A percentile compares a stretch with the other conserved stretches of the same genome.
These are phyloP conservation scores for Nansenia antarctica DNA, from an alignment of 2,113 vertebrate genomes.

Conservation along the genomic window DNA sequence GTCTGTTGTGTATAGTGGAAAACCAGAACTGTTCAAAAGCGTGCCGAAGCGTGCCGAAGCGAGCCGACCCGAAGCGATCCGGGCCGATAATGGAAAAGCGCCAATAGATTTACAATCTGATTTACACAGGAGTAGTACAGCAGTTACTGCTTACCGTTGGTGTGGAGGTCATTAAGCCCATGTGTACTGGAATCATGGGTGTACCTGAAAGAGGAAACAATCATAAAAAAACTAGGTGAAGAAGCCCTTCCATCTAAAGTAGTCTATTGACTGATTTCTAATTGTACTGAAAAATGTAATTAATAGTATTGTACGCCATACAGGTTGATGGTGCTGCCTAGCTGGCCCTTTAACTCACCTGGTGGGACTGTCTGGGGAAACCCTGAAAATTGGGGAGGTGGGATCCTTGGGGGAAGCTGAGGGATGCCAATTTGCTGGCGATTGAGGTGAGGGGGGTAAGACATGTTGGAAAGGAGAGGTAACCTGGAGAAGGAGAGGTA, in stretches of 20 bases:
- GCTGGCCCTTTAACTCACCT: constrained; percentile 44
- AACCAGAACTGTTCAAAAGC: too few relatives aligned
- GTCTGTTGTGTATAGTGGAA: too few relatives aligned
- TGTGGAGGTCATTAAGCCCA: constrained; percentile 94
- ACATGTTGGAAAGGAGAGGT: constrained; percentile 83
- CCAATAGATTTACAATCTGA: too few relatives aligned
- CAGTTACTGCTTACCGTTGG: constrained; percentile 76
- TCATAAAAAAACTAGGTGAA: too few relatives aligned
- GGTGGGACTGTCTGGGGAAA: constrained; percentile 89
- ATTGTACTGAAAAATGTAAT: neutral
- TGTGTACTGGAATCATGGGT: constrained; percentile 97
- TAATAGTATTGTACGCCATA: neutral
- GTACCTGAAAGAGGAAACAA: constrained; percentile 78
- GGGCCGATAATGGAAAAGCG: too few relatives aligned
- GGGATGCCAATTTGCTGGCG: constrained; percentile 80
- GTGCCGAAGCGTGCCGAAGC: too few relatives aligned
- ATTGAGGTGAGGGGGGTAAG: constrained; percentile 94
- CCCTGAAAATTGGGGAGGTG: constrained; percentile 91
- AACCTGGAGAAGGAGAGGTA: constrained; percentile 60
- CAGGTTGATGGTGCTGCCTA: neutral
- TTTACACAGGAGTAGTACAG: too few relatives aligned
- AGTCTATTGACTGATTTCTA: neutral
- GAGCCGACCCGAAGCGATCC: too few relatives aligned
- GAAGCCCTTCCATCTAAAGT: neutral
- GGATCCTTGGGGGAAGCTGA: constrained; percentile 89